Percentiles rank a stretch among this genome's conserved stretches.
Conservation (phyloP, 2,888 invertebrate genomes). For the Phanerotoma sp. region DNA sequence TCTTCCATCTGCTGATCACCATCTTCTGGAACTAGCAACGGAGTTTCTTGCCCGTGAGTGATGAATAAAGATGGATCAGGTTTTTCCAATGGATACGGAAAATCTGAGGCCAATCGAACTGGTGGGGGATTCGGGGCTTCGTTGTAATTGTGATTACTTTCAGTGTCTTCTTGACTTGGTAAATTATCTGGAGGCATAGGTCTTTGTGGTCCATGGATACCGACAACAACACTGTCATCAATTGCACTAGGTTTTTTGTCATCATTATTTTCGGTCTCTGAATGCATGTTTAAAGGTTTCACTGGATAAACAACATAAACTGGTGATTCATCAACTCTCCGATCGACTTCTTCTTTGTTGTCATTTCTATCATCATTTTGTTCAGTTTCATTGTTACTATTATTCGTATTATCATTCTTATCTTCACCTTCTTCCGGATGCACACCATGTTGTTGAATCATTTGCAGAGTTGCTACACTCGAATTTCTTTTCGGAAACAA, state of each 20-base stretch:
- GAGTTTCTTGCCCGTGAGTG: conserved; percentile 52
- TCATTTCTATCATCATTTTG: conserved; percentile 25
- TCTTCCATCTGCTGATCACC: conserved; percentile 32
- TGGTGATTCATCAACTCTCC: conserved; percentile 42
- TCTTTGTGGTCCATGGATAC: conserved; percentile 60
- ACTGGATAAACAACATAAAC: conserved; percentile 66
- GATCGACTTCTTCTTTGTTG: not conserved
- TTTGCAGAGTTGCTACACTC: conserved; percentile 67
- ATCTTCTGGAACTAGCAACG: conserved; percentile 55
- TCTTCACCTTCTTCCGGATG: conserved; percentile 35
- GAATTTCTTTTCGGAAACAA: conserved; percentile 54
- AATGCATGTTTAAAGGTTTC: conserved; percentile 60
- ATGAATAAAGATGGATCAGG: conserved; percentile 60
- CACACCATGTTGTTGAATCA: conserved; percentile 62
- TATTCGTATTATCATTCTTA: conserved; percentile 22
- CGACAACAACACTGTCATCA: conserved; percentile 61
- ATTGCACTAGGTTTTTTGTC: conserved; percentile 49
- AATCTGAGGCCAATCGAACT: conserved; percentile 60
- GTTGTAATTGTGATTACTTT: too few relatives aligned
- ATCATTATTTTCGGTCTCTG: conserved; percentile 47
- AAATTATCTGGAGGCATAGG: conserved; percentile 57
- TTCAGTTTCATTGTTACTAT: conserved; percentile 3
- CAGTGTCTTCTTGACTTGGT: conserved; percentile 35
- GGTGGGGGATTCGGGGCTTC: conserved; percentile 37
- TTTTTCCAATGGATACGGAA: conserved; percentile 67